Evolutionary conservation across 2,888 invertebrate genomes (phyloP), one percentile per base, ranked within the genome.

Genomic region (Andrena bucephala): DNA sequence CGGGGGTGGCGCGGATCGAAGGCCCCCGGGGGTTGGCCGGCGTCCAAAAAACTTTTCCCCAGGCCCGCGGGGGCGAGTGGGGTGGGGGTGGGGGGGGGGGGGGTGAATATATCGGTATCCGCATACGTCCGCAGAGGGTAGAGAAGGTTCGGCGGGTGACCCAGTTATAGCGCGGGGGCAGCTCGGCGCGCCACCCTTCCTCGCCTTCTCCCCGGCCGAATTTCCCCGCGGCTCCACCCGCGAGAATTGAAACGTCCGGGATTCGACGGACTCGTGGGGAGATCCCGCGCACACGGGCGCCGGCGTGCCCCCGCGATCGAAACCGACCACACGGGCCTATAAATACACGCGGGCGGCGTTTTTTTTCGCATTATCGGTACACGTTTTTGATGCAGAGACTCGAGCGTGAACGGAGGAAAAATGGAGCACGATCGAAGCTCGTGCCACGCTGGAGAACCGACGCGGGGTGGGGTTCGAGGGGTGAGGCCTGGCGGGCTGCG

Each of bases 61-160:
- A 24, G 57, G 42, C 24, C 42, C 42, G 42, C 42, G 42, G 16
- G 16, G 42, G 10, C 1, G 27, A 10, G 4, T 13, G 10, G 54
- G 24, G 1, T 10, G 59, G 10, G 63, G 20, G 24, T 8, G 62
- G 33, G 1, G 24, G 59, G 10, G 63, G 20, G 24, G 20, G 62
- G 33, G 77, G 80, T 77, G 79, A 85, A 74, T 77, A 68, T 78
- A 68, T 67, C 42, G 69, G 65, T 62, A 77, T 81, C 84, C 82
- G 84, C 84, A 82, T 84, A 82, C 69, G 73, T 77, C 84, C 82
- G 82, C 84, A 84, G 84, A 78, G 84, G 67, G 63, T 54, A 48
- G 13, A 62, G 68, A 54, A 68, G 42, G 77, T 71, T 74, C 74
- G 81, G 67, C 67, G 74, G 50, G 74, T 78, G 82, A 84, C 82